These are phyloP conservation scores for Automeris io DNA, from an alignment of 2,888 invertebrate species.

Conservation along the genomic window DNA sequence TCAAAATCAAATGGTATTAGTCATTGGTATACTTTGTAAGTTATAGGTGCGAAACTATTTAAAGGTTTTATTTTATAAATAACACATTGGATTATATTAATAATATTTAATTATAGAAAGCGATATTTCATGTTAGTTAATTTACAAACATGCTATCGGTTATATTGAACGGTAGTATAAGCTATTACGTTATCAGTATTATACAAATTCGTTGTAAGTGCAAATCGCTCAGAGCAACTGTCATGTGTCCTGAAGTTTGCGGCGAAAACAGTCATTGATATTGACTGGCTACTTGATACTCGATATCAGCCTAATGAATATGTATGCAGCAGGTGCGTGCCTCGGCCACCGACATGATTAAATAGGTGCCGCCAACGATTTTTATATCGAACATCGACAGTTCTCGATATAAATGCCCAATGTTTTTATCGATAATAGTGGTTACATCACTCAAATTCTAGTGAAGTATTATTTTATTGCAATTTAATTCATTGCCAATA, in stretches of 20 bases:
- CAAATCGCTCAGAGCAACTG: constrained; percentile 17
- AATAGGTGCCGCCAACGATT: constrained; percentile 68
- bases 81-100: too few relatives aligned
- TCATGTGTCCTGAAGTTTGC: constrained; percentile 26
- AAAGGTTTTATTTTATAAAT: too few relatives aligned
- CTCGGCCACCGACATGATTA: constrained; percentile 48
- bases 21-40: too few relatives aligned
- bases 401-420: constrained; percentile 35
- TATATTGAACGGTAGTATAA: too few relatives aligned
- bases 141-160: neutral
- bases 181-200: neutral
- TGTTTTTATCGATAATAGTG: constrained; percentile 33
- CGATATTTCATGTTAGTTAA: too few relatives aligned
- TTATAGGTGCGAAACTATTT: too few relatives aligned
- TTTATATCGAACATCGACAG: constrained; percentile 55
- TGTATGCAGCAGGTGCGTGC: constrained; percentile 68
- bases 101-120: too few relatives aligned
- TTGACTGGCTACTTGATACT: constrained; percentile 48
- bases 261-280: constrained; percentile 61
- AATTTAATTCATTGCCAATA: neutral
- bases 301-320: constrained; percentile 66
- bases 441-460: neutral
- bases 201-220: constrained; percentile 4
- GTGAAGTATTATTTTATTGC: constrained; percentile 1
- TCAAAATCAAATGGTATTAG: too few relatives aligned